Conservation (phyloP, 2,797 vertebrate genomes). For the Enteromius treurensis region DNA sequence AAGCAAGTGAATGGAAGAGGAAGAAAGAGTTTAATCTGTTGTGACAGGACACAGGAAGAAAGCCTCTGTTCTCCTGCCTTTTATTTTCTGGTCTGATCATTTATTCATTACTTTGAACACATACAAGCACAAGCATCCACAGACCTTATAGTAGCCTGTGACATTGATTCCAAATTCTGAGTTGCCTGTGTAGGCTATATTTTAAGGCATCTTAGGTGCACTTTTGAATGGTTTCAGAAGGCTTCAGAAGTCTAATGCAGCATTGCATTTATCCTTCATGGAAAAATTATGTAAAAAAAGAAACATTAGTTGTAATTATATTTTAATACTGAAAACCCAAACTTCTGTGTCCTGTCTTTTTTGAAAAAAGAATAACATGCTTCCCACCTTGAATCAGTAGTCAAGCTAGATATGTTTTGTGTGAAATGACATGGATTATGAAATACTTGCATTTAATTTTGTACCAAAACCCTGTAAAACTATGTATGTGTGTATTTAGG, state of each 20-base stretch:
- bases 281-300: neutral
- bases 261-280: neutral
- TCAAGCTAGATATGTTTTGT: neutral
- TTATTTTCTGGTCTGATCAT: conserved; percentile 39
- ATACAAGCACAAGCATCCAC: conserved; percentile 23
- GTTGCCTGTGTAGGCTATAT: neutral
- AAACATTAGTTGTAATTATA: neutral
- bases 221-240: neutral
- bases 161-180: conserved; percentile 18
- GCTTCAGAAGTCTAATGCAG: neutral
- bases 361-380: neutral
- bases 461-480: neutral
- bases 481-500: neutral
- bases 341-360: neutral
- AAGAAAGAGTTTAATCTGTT: conserved; percentile 35
- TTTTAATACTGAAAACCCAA: neutral
- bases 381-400: neutral
- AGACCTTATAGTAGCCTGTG: conserved; percentile 23
- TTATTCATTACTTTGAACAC: conserved; percentile 42
- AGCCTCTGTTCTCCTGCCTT: conserved; percentile 29
- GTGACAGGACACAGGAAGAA: conserved; percentile 27
- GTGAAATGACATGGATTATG: neutral
- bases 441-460: neutral
- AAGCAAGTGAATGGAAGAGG: neutral
- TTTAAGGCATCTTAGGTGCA: neutral